Conservation (phyloP, 2,113 vertebrate species). For the Mastomys natalensis region DNA sequence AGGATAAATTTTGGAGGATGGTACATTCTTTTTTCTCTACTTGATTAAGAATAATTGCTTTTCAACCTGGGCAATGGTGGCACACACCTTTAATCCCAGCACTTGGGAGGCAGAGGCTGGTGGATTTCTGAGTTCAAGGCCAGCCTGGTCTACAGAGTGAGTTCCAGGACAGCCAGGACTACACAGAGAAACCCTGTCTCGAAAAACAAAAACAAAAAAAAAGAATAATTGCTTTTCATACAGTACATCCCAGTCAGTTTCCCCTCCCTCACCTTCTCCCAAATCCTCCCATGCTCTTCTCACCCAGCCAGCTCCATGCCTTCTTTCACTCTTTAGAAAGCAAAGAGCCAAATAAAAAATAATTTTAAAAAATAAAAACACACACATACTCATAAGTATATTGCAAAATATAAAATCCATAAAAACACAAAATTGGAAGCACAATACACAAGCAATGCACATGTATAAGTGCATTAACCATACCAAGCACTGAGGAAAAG, state of each 20-base stretch:
- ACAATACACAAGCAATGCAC: background rate
- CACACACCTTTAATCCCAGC: too few species aligned
- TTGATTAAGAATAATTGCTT: background rate
- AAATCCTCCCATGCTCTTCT: background rate
- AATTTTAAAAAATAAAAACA: background rate
- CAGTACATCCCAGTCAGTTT: background rate
- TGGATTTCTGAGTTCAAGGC: too few species aligned
- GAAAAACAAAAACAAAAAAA: too few species aligned
- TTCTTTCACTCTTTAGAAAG: background rate
- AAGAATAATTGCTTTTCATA: background rate
- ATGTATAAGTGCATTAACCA: background rate
- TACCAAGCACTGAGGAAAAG: background rate
- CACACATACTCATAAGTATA: background rate
- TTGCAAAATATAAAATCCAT: background rate
- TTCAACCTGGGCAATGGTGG: background rate
- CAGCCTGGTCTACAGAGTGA: too few species aligned
- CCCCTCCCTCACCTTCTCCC: background rate
- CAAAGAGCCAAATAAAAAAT: background rate
- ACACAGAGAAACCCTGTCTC: too few species aligned
- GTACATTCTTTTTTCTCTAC: background rate
- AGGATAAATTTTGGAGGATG: background rate
- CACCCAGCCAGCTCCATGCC: background rate
- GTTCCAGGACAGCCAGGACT: too few species aligned
- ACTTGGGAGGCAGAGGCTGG: too few species aligned
- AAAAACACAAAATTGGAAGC: background rate